These are phyloP conservation scores for Pseudachorutes palmiensis DNA, from an alignment of 1,140 invertebrate genomes.

Conservation along the genomic window DNA sequence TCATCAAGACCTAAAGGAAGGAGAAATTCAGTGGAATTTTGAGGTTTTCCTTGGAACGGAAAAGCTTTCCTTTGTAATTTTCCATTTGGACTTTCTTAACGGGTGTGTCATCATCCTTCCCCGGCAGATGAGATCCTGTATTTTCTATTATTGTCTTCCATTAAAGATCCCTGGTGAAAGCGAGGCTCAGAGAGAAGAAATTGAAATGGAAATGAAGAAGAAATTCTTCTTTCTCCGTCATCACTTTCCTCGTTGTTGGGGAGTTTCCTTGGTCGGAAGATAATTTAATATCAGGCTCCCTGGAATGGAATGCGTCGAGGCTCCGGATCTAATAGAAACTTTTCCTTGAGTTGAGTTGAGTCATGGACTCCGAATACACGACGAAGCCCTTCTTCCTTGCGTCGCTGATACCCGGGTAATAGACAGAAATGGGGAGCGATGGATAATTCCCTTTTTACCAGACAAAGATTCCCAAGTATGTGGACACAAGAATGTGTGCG, in stretches of 20 bases:
- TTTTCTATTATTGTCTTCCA: no score
- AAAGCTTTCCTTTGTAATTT: not conserved
- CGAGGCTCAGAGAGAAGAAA: no score
- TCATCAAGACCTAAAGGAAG: no score
- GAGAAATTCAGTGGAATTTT: not conserved
- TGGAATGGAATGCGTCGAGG: conserved; percentile 3
- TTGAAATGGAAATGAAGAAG: conserved; percentile 7
- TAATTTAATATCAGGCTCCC: conserved; percentile 4
- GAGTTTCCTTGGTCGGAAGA: not conserved
- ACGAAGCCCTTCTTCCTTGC: no score
- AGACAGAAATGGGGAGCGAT: not conserved
- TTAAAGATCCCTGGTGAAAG: no score
- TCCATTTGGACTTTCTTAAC: not conserved
- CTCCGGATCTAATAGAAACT: conserved; percentile 12
- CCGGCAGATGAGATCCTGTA: no score
- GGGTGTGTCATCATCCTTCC: no score
- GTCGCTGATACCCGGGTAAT: not conserved
- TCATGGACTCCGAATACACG: not conserved
- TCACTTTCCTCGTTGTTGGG: not conserved
- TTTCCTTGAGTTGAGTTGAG: not conserved
- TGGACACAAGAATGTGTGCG: conserved; percentile 4
- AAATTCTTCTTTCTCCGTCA: not conserved
- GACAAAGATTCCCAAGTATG: not conserved
- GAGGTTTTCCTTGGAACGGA: not conserved
- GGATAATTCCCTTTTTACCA: conserved; percentile 7